Evolutionary conservation across 2,797 vertebrate genomes (phyloP), one percentile per base, ranked within the genome.

Genomic region (Argentina silus): DNA sequence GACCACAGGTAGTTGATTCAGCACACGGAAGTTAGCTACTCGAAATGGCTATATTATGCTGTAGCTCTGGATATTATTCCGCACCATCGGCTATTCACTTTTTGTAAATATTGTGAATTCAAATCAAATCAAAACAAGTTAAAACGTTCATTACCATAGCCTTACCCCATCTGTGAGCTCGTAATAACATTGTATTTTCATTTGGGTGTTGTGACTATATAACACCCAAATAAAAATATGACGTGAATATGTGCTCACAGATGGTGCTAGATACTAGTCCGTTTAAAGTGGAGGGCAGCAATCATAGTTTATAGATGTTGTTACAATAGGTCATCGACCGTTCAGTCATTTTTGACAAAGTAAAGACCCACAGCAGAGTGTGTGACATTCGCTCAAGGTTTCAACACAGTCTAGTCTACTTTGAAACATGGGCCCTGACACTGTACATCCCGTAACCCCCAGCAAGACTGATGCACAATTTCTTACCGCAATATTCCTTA

Each of bases 1-100:
- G 23, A 53, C 21, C 47, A 53, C 65, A 67, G 65, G 65, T 67
- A 67, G 7, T 3, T 7, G 21, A 10, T 64, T 64, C 42, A n/a
- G n/a, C 4, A 42, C n/a, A 19, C 17, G 43, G n/a, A n/a, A 56
- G 53, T 53, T 53, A 1, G 9, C n/a, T n/a, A n/a, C n/a, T n/a
- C n/a, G n/a, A n/a, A n/a, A n/a, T n/a, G n/a, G n/a, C n/a, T n/a
- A n/a, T n/a, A n/a, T n/a, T n/a, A n/a, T n/a, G n/a, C n/a, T n/a
- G n/a, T n/a, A n/a, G n/a, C n/a, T n/a, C n/a, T n/a, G n/a, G n/a
- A n/a, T n/a, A n/a, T n/a, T n/a, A n/a, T n/a, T n/a, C n/a, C n/a
- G n/a, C n/a, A n/a, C n/a, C n/a, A 53, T 15, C 15, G 51, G 1
- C 51, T 15, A 14, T n/a, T 55, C 48, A 14, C 48, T 50, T 50